Evolutionary conservation across 2,113 vertebrate genomes (phyloP).

Genomic region (Ia io): DNA sequence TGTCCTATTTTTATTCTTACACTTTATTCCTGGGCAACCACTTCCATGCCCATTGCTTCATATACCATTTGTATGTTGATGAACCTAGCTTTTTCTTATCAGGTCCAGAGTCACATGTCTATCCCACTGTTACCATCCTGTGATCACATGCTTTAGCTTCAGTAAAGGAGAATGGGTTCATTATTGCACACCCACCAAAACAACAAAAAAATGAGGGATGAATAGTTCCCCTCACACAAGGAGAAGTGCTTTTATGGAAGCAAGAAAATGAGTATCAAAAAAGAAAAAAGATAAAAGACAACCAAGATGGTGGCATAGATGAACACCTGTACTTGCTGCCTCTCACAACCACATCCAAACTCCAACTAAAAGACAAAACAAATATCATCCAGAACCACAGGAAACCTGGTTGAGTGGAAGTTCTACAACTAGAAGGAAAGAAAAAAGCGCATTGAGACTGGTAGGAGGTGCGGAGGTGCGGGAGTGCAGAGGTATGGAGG

Average conservation of each 20-base stretch:
- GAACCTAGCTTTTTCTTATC: background rate
- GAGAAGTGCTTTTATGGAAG: background rate
- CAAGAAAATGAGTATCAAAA: background rate
- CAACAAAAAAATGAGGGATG: background rate
- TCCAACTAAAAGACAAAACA: too few relatives aligned
- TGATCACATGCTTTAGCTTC: background rate
- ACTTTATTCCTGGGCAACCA: background rate
- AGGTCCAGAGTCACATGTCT: background rate
- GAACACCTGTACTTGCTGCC: too few relatives aligned
- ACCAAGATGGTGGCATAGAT: too few relatives aligned
- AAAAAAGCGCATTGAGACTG: too few relatives aligned
- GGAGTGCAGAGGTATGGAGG: too few relatives aligned
- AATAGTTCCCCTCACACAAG: background rate
- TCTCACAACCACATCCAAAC: too few relatives aligned
- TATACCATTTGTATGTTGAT: background rate
- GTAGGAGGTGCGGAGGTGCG: too few relatives aligned
- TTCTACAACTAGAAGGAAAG: too few relatives aligned
- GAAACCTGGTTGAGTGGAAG: too few relatives aligned
- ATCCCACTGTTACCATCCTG: background rate
- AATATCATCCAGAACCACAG: too few relatives aligned
- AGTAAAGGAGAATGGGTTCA: background rate
- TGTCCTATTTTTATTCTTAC: background rate
- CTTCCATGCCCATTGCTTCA: background rate
- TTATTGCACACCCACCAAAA: background rate
- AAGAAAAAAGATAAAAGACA: background rate